Base-by-base conservation (phyloP, 2,113 vertebrate genomes). In the Empidonax traillii region DNA sequence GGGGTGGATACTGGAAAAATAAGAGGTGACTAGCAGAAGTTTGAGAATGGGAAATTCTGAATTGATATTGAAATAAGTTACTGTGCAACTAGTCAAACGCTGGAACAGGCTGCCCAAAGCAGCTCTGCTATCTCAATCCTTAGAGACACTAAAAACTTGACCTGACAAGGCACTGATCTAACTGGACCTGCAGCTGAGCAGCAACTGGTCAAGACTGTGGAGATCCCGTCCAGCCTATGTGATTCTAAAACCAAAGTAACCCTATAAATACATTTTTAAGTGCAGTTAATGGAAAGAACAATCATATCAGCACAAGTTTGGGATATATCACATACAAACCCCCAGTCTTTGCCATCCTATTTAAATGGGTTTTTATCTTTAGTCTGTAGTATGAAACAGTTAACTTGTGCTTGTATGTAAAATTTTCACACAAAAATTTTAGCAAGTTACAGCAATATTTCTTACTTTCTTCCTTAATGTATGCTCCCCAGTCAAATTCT, bases 401-500 rank as follows among this genome's bases (percentile, higher is more conserved):
- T 53, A 69, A 43, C 20, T 41, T 87, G 8, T 13, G 7, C 3
- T 8, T 8, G 16, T 3, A 41, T 41, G 39, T 41, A 41, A 41
- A 41, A 41, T 25, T 69, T 80, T 86, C 5, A 71, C 1, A 61
- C 7, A 71, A 49, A 90, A 44, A 47, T 5, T 33, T 86, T 33
- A 84, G 17, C 51, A 69, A 67, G n/a, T 76, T 74, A 75, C 15
- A 61, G 43, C 17, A 93, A 23, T 47, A 68, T 75, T 96, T 90
- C 97, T 97, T 96, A 98, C 97, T 82, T 93, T 83, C 9, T 3
- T 97, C 25, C 1, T 72, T 58, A 85, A 96, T 69, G 83, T 98
- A 98, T 1, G 93, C 87, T 2, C n/a, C 8, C 97, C 97, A 98
- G 22, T 94, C 53, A 69, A 97, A 72, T 63, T 53, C n/a, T 3